Evolutionary conservation across 2,113 vertebrate genomes (phyloP).

Genomic region (Epinephelus cyanopodus): DNA sequence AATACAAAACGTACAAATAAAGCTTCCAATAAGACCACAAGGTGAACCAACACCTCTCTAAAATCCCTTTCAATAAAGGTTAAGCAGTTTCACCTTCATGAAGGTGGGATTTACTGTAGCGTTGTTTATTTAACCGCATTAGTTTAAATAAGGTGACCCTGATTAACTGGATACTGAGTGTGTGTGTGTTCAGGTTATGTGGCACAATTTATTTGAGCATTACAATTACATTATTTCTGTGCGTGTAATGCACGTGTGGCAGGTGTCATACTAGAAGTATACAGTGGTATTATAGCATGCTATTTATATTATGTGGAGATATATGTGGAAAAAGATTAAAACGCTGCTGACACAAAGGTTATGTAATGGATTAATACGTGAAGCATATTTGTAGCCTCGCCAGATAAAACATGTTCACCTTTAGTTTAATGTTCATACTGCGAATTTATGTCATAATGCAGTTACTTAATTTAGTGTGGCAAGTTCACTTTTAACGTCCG

Average conservation of each 20-base stretch:
- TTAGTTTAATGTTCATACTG: too few relatives aligned
- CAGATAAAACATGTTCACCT: background rate
- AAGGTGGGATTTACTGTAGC: background rate
- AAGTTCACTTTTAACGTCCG: background rate
- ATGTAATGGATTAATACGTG: background rate
- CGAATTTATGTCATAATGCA: background rate
- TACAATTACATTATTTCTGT: background rate
- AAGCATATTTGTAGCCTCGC: too few relatives aligned
- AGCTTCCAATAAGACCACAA: background rate
- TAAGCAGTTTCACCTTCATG: background rate
- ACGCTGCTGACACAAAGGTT: background rate
- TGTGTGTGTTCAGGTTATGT: background rate
- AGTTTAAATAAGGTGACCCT: background rate
- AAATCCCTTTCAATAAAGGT: background rate
- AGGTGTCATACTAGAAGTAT: background rate
- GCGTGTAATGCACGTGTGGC: background rate
- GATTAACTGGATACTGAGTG: background rate
- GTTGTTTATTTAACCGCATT: too few relatives aligned
- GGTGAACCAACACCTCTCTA: background rate
- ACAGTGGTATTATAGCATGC: background rate
- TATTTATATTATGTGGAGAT: background rate
- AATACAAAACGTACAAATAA: background rate
- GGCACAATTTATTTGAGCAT: background rate
- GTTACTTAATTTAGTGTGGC: background rate
- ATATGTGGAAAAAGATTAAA: background rate